Evolutionary conservation across 2,888 invertebrate genomes (phyloP).

Genomic region (Nomada hirtipes): DNA sequence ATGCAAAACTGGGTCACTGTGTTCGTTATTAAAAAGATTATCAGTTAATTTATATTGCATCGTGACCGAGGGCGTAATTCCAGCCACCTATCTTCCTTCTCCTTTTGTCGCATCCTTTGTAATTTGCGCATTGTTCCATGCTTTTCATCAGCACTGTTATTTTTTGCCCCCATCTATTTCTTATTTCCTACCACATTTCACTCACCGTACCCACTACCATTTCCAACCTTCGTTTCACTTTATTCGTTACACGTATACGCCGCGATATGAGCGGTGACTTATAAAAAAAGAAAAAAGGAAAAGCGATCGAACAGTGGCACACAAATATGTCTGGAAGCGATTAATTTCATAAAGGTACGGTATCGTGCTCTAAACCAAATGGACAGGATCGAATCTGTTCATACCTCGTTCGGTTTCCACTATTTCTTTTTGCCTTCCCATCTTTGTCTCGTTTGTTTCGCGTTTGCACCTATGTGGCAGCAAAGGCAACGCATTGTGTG

Average conservation of each 20-base stretch:
- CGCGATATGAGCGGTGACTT: constrained; percentile 9
- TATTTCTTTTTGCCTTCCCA: background rate
- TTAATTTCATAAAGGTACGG: constrained; percentile 60
- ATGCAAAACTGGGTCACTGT: constrained; percentile 58
- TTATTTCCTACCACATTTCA: background rate
- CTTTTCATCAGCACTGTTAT: constrained; percentile 8
- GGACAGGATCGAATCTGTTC: constrained; percentile 31
- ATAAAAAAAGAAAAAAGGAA: background rate
- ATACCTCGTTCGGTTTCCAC: constrained; percentile 10
- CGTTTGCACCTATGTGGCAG: constrained; percentile 7
- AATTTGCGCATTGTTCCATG: constrained; percentile 35
- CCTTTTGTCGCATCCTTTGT: constrained; percentile 32
- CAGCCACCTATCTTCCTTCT: constrained; percentile 13
- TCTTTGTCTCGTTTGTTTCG: background rate
- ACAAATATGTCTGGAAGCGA: constrained; percentile 35
- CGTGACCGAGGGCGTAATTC: constrained; percentile 50
- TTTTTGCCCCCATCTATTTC: background rate
- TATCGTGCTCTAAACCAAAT: constrained; percentile 50
- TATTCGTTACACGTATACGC: background rate
- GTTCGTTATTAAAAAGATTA: constrained; percentile 65
- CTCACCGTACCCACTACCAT: background rate
- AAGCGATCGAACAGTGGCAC: background rate
- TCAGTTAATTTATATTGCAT: constrained; percentile 58
- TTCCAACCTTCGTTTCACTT: background rate
- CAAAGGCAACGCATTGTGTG: constrained; percentile 21